These are phyloP conservation scores for Gasteruption jaculator DNA, from an alignment of 2,888 invertebrate species.

Conservation along the genomic window DNA sequence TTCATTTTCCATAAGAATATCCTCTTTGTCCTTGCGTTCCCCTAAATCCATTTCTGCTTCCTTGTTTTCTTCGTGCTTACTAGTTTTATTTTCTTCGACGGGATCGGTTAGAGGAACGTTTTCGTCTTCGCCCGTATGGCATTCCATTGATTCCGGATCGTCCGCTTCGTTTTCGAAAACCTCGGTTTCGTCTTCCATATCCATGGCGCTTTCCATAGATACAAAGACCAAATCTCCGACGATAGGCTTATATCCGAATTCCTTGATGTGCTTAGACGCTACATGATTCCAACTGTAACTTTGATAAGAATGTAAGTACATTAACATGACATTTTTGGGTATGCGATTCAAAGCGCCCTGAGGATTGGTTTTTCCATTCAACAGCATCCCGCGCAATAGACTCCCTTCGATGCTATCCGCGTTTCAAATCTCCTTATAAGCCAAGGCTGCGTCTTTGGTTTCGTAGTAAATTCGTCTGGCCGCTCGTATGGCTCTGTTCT, in stretches of 20 bases:
- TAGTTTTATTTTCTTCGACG: too few relatives aligned
- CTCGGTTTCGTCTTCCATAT: too few relatives aligned
- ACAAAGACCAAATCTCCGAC: constrained; percentile 72
- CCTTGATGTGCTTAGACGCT: constrained; percentile 69
- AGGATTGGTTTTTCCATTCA: constrained; percentile 34
- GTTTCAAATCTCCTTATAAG: constrained; percentile 54
- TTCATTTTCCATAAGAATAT: background rate
- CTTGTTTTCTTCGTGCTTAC: too few relatives aligned
- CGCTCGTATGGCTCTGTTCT: constrained; percentile 54
- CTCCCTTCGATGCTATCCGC: constrained; percentile 63
- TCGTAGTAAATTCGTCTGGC: constrained; percentile 66
- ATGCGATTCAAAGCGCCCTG: constrained; percentile 55
- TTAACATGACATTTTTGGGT: constrained; percentile 76
- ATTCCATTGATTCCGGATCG: too few relatives aligned
- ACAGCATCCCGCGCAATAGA: constrained; percentile 54
- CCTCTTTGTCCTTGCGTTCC: too few relatives aligned
- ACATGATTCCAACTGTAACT: constrained; percentile 88
- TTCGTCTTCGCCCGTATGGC: too few relatives aligned
- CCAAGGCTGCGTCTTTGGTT: constrained; percentile 61
- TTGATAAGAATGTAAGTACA: constrained; percentile 96
- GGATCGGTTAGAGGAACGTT: background rate
- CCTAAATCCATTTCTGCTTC: too few relatives aligned
- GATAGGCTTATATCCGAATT: constrained; percentile 65
- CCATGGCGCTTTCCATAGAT: too few relatives aligned
- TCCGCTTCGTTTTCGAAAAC: too few relatives aligned